phyloP scores from a whole-genome alignment of 2,113 vertebrate genomes.

The Erythrocercus mccallii region DNA sequence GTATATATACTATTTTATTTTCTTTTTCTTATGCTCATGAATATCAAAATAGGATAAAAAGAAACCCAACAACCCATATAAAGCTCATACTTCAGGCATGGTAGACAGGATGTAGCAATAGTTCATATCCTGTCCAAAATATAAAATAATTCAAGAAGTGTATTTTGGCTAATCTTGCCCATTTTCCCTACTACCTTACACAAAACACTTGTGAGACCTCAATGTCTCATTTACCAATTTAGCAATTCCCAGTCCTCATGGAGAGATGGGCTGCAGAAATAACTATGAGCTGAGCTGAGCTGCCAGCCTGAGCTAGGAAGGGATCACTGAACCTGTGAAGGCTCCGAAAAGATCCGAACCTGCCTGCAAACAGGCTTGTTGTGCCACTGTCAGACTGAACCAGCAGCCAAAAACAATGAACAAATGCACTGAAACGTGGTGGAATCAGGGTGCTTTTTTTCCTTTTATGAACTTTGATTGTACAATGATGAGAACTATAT shows the following conservation, averaged over 20 bases:
- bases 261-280: not conserved
- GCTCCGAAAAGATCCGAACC: not conserved
- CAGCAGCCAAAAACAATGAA: not conserved
- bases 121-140: not conserved
- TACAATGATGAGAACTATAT: not conserved
- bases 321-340: not conserved
- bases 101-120: not conserved
- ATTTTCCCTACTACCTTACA: not conserved
- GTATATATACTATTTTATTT: not conserved
- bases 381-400: not conserved
- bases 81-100: not conserved
- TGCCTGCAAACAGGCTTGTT: not conserved
- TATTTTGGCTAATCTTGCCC: not conserved
- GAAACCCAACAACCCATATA: not conserved
- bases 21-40: not conserved
- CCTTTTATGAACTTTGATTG: not conserved
- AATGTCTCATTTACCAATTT: not conserved
- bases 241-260: not conserved
- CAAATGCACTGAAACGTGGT: accelerated
- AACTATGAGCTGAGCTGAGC: not conserved
- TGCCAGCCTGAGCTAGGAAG: accelerated
- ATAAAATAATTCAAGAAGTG: not conserved
- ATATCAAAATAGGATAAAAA: not conserved
- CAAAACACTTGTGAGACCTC: not conserved
- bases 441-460: not conserved